Percentiles rank a stretch among this genome's conserved stretches.
Evolutionary conservation across 2,113 vertebrate genomes (phyloP).

Genomic region (Murina feae): DNA sequence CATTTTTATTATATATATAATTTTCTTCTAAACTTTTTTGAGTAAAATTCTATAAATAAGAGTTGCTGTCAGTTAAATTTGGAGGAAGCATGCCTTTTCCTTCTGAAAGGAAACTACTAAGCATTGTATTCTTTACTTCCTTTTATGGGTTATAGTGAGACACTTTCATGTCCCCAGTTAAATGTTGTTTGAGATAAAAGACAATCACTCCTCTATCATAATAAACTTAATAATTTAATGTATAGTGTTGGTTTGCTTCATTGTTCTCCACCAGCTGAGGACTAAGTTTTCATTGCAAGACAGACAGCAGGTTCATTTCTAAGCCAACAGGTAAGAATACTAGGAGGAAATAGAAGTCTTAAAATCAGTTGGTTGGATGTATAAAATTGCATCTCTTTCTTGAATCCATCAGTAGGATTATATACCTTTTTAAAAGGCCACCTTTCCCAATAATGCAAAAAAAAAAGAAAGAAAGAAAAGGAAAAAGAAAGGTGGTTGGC

Average conservation of each 20-base stretch:
- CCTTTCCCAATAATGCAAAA: too few species aligned
- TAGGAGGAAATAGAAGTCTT: background rate
- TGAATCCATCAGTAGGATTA: background rate
- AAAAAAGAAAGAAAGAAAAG: too few species aligned
- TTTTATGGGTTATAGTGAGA: background rate
- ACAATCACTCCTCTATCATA: background rate
- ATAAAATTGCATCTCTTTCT: background rate
- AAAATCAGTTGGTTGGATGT: background rate
- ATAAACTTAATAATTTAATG: background rate
- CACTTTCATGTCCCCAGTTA: background rate
- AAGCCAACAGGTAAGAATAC: background rate
- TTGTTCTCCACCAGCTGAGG: background rate
- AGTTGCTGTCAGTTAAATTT: background rate
- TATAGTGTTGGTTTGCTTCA: background rate
- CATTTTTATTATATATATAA: background rate
- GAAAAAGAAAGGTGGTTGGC: too few species aligned
- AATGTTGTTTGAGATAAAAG: background rate
- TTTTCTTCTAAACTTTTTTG: background rate
- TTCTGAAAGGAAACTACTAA: background rate
- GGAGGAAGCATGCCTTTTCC: background rate
- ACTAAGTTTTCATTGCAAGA: background rate
- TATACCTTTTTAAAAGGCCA: too few species aligned
- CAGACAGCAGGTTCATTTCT: background rate
- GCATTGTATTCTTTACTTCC: background rate
- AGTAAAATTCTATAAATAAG: background rate